phyloP scores from a whole-genome alignment of 2,797 vertebrate species.

The Pangasius larnaudii region DNA sequence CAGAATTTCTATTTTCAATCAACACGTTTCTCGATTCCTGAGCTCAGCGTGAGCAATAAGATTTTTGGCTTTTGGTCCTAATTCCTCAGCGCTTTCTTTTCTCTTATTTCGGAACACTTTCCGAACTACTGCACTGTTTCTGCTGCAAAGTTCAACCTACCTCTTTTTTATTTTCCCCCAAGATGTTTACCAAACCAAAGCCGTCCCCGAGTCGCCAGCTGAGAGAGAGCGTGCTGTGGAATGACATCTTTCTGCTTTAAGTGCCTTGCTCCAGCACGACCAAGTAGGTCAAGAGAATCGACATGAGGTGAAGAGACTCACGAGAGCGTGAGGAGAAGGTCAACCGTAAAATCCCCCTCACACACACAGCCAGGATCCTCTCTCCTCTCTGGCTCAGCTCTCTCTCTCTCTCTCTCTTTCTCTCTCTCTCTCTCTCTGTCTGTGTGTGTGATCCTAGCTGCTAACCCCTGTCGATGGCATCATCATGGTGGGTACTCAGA shows the following conservation, averaged over 20 bases:
- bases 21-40: not conserved
- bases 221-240: conserved; percentile 55
- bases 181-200: conserved; percentile 4
- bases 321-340: conserved; percentile 79
- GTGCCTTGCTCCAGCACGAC: conserved; percentile 78
- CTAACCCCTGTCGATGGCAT: conserved; percentile 63
- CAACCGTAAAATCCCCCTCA: conserved; percentile 76
- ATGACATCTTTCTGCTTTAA: conserved; percentile 74
- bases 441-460: conserved; percentile 38
- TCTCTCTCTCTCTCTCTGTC: not conserved
- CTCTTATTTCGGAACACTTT: not conserved
- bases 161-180: not conserved
- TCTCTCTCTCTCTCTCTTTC: not conserved
- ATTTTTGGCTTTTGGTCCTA: not conserved
- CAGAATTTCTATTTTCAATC: not conserved
- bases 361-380: conserved; percentile 26
- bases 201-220: conserved; percentile 40
- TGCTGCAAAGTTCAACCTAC: not conserved
- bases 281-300: conserved; percentile 83
- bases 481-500: conserved; percentile 49
- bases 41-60: not conserved
- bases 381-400: not conserved
- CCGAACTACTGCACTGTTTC: not conserved
- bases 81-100: not conserved
- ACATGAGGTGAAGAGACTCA: conserved; percentile 77